Evolutionary conservation across 2,888 invertebrate genomes (phyloP).

Genomic region (Plebejus anna): DNA sequence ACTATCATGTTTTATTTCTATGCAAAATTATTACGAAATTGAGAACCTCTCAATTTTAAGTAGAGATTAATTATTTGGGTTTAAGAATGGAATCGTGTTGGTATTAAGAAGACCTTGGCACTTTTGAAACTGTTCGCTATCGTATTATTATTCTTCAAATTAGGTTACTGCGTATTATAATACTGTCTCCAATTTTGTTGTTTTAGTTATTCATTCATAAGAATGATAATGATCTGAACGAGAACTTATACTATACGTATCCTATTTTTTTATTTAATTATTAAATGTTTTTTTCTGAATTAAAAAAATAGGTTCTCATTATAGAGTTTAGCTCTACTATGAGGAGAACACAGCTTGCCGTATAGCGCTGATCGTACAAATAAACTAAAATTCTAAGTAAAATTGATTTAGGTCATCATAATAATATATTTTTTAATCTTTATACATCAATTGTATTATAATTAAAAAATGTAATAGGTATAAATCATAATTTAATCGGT

Average conservation of each 20-base stretch:
- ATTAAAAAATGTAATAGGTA: background rate
- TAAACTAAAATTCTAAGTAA: no score
- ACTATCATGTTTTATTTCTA: background rate
- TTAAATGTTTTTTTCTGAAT: no score
- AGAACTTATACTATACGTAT: no score
- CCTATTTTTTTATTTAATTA: no score
- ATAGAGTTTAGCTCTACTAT: no score
- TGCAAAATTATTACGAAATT: background rate
- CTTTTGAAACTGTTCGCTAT: background rate
- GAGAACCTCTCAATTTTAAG: background rate
- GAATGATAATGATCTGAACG: background rate
- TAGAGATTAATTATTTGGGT: background rate
- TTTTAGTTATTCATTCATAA: background rate
- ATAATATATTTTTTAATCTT: no score
- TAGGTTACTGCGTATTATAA: background rate
- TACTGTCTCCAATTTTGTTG: background rate
- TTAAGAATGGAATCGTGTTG: background rate
- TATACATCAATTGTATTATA: no score
- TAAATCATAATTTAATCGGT: background rate
- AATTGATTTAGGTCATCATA: no score
- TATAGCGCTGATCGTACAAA: no score
- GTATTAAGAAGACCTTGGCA: background rate
- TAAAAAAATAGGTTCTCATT: no score
- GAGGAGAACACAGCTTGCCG: no score
- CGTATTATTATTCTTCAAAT: constrained; percentile 1